Percentiles rank a stretch among this genome's conserved stretches.
Evolutionary conservation across 2,113 vertebrate species (phyloP).

Genomic region (Ammospiza nelsoni): DNA sequence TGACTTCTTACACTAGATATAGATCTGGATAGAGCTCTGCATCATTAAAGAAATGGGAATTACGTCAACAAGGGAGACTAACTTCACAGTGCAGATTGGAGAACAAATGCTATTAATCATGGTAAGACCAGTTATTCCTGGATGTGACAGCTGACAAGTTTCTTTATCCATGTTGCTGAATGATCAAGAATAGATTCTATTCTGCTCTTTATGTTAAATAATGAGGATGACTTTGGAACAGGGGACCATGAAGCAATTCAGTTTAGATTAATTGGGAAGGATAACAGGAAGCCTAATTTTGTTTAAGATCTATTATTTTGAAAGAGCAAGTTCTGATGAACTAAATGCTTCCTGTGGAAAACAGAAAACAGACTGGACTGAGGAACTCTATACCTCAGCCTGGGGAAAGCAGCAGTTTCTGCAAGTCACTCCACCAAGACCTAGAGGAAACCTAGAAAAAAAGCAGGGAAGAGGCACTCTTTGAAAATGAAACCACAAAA

Average conservation of each 20-base stretch:
- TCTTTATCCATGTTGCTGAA: background rate
- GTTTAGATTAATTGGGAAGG: background rate
- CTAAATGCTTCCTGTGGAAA: background rate
- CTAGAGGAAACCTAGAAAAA: background rate
- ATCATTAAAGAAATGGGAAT: constrained; percentile 23
- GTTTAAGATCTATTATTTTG: background rate
- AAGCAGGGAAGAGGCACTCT: background rate
- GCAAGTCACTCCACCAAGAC: background rate
- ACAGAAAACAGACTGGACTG: background rate
- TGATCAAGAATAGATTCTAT: background rate
- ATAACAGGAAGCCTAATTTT: background rate
- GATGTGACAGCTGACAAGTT: background rate
- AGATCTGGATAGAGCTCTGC: background rate
- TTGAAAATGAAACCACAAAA: background rate
- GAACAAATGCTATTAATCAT: constrained; percentile 4
- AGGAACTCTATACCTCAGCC: background rate
- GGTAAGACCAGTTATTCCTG: constrained; percentile 17
- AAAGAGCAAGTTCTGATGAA: constrained; percentile 3
- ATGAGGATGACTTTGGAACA: background rate
- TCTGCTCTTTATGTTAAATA: constrained; percentile 11
- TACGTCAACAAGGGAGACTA: background rate
- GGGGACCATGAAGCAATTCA: background rate
- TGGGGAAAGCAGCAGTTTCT: background rate
- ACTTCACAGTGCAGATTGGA: background rate
- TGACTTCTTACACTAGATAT: background rate